Evolutionary conservation across 2,797 vertebrate genomes (phyloP), one percentile per base, ranked within the genome.

Genomic region (Sebastes steindachneri): DNA sequence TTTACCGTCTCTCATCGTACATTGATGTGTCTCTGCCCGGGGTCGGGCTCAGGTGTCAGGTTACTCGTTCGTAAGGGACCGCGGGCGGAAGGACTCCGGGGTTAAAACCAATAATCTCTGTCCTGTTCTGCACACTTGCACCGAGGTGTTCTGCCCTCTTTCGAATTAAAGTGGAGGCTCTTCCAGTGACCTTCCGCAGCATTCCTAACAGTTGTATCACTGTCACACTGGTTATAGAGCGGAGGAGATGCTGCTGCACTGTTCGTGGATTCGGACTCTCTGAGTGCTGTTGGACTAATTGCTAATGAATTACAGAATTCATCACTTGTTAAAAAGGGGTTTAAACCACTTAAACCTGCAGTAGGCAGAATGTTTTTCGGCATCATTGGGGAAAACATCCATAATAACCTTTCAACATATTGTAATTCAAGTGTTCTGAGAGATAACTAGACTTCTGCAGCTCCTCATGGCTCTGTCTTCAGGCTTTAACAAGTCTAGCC

Each of bases 41-140:
- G 77, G 75, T 64, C 68, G 72, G 51, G 26, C 71, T 62, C 72
- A 28, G 73, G 89, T 78, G 73, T 94, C 28, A 0, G 48, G 79
- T 94, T 94, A 82, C 92, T 89, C 60, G 37, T 29, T 59, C 67
- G 65, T 75, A 63, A 84, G 28, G 28, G 28, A 29, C 28, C 28
- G 28, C 28, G 2, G 28, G 28, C 6, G 28, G 28, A 29, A 82
- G 68, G 68, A 86, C 83, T 89, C 78, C 59, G 17, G 73, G 73
- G 54, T 87, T 85, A 84, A 85, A 87, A 86, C 87, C 80, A 78
- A 77, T 88, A 80, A 92, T 93, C 86, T 86, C 77, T 68, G 62
- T 73, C 23, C 70, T 68, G 75, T 88, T 84, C 85, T 79, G 84
- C 67, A 75, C 73, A 65, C 79, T 85, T 35, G 70, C 84, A 55